Base-by-base conservation (phyloP, 1,140 invertebrate species). In the Anastrepha obliqua region DNA sequence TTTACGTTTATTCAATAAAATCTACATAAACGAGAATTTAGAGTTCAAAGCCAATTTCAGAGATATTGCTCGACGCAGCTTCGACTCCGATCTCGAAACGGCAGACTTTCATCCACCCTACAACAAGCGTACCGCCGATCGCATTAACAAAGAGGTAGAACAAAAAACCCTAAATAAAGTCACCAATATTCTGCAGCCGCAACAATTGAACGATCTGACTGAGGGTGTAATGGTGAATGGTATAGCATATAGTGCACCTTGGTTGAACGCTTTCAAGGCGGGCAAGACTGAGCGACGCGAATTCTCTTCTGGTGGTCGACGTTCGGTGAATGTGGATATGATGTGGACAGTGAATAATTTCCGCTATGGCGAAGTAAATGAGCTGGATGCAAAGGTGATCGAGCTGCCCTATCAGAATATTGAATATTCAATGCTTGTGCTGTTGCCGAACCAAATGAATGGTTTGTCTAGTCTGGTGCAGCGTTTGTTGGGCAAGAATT, bases 61-160 rank as follows among this genome's bases (percentile, higher is more conserved):
- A 0, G 91, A 92, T 78, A 88, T 91, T 47, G 91, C 92, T 11
- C 91, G 90, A 78, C 91, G 92, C 62, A 91, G 91, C 51, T 93
- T 93, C 86, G 91, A 93, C 62, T 91, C 92, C 47, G 91, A 89
- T 87, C 90, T 92, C 65, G 92, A 93, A 67, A 92, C 91, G 44
- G 89, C 92, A 29, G 91, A 93, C 86, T 93, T 93, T 74, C 91
- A 92, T 89, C 92, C 92, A 74, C 92, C 92, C 13, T 92, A 93
- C 86, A 92, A 92, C 78, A 92, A 92, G 88, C 91, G 92, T 55
- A 93, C 92, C 0, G 90, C 91, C 5, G 89, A 94, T n/a, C 90
- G 47, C 7, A 92, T 92, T 15, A 93, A 91, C 89, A 88, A 90
- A 1, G 89, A 85, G 13, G 89, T 91, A 39, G 89, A 91, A 78